Percentiles rank a stretch among this genome's conserved stretches.
Evolutionary conservation across 2,797 vertebrate species (phyloP).

Genomic region (Pipistrellus nathusii): DNA sequence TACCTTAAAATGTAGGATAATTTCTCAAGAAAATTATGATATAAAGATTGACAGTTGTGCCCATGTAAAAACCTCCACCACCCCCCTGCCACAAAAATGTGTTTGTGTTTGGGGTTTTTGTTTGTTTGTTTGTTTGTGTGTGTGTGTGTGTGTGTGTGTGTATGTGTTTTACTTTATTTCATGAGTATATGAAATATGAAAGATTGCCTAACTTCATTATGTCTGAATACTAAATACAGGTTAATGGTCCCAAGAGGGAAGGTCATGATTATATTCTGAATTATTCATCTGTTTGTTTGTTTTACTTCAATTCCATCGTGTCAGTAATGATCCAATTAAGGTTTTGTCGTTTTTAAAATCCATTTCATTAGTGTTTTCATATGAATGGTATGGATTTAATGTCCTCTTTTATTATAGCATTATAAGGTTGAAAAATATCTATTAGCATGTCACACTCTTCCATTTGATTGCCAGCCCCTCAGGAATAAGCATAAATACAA

Average conservation of each 20-base stretch:
- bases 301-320: constrained; percentile 17
- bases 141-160: not conserved
- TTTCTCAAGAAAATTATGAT: not conserved
- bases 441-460: not conserved
- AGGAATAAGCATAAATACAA: not conserved
- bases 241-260: not conserved
- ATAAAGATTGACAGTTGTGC: not conserved
- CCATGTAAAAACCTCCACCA: not conserved
- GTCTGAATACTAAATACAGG: not conserved
- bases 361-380: constrained; percentile 41
- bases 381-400: constrained; percentile 3
- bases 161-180: not conserved
- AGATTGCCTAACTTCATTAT: not conserved
- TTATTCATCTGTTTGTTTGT: not conserved
- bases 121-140: too few relatives aligned
- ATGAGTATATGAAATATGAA: not conserved
- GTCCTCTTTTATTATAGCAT: not conserved
- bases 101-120: not conserved
- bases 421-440: constrained; percentile 18
- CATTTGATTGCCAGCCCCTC: not conserved
- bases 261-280: not conserved
- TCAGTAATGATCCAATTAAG: constrained; percentile 34
- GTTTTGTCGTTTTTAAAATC: not conserved
- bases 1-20: not conserved
- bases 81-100: not conserved